phyloP scores from a whole-genome alignment of 2,113 vertebrate genomes.

The Gobius niger region DNA sequence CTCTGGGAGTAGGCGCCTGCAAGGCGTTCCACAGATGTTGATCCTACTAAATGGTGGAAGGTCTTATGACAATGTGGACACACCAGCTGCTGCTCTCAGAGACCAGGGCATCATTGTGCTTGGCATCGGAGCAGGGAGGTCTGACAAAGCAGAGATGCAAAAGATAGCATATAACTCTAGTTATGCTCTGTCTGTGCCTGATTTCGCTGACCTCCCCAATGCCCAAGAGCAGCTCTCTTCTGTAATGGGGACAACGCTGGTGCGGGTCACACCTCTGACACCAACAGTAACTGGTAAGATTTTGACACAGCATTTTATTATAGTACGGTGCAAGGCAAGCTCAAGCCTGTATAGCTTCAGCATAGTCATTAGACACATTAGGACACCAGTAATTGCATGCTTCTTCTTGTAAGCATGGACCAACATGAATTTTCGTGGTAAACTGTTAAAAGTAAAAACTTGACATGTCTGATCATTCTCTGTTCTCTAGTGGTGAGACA shows the following conservation, averaged over 20 bases:
- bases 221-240: constrained; percentile 34
- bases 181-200: constrained; percentile 29
- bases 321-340: not conserved
- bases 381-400: no score
- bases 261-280: constrained; percentile 8
- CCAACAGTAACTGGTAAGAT: constrained; percentile 19
- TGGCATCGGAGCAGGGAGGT: constrained; percentile 24
- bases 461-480: not conserved
- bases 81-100: constrained; percentile 30
- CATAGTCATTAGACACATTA: no score
- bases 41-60: constrained; percentile 37
- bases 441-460: not conserved
- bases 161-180: constrained; percentile 24
- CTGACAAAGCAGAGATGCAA: constrained; percentile 54
- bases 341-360: not conserved
- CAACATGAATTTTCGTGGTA: not conserved
- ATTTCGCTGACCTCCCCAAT: constrained; percentile 65
- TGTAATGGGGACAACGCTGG: constrained; percentile 28
- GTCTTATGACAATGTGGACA: constrained; percentile 39
- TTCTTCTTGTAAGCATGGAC: no score
- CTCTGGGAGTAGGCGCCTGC: constrained; percentile 78
- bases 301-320: not conserved
- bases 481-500: constrained; percentile 26
- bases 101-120: constrained; percentile 34
- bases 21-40: constrained; percentile 77